Base-by-base conservation (phyloP, 2,888 invertebrate genomes). In the Cosmia trapezina region DNA sequence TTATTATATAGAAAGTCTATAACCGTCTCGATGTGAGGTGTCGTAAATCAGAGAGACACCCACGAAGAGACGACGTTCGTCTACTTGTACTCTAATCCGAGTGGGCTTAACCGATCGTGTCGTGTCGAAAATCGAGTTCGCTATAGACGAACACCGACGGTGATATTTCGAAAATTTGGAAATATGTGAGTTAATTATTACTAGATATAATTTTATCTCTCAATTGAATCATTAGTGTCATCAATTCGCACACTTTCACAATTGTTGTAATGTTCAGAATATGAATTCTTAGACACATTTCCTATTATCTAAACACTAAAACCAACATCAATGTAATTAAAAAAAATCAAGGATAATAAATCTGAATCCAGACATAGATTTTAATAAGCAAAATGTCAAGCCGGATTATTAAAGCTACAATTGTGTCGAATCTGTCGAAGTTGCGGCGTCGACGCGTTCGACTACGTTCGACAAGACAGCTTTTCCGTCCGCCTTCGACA, bases 31-130 rank as follows among this genome's bases (percentile, higher is more conserved):
- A 86, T 89, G 86, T 82, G 80, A 78, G 81, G 28, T 33, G 89
- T 88, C 88, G 91, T 94, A 94, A 95, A 94, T 94, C 94, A 92
- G 81, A 76, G 89, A 93, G 93, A 95, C 96, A 95, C 95, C 95
- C 95, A 94, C 94, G 93, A 91, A 89, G 94, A 86, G 87, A 86
- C 75, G 76, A 76, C 83, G 76, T 76, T 87, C 88, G 83, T 86
- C 83, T 87, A 87, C 86, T 89, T 89, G 79, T 85, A 70, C 84
- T 87, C 78, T 91, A 91, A 92, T 91, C 91, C 90, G 85, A 81
- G 77, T 84, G 87, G 87, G 88, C 88, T 91, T 91, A 93, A 85
- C 88, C 88, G 91, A 81, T 91, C 88, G 89, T 88, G 90, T 92
- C 91, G 86, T 83, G 87, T 87, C 86, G 88, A 89, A 89, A 88